Base-by-base conservation (phyloP, 2,888 invertebrate species). In the Subacronicta megacephala region DNA sequence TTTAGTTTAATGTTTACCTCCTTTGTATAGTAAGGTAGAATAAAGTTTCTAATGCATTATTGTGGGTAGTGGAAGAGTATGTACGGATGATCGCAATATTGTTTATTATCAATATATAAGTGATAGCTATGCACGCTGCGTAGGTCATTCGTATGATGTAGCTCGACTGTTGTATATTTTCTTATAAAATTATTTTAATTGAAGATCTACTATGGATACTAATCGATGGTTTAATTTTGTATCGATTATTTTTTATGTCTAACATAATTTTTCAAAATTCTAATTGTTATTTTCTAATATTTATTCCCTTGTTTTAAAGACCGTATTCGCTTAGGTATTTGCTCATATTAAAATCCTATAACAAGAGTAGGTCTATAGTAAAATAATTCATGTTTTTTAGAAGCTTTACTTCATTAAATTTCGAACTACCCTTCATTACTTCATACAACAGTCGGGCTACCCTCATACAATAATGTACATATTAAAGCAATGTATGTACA, bases 1-100 rank as follows among this genome's bases (percentile, higher is more conserved):
- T 82, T 81, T 85, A 85, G 84, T 85, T 85, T 87, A 90, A 89
- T 85, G 85, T 91, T 89, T 91, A 91, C 90, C 90, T 91, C 89
- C 85, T 83, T 71, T 90, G 80, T 81, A 87, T 90, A 89, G 81
- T 85, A 84, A 81, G 80, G 80, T 87, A 86, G 84, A 81, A 84
- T 85, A 76, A 77, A 77, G 78, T 84, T 83, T 82, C 75, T 81
- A 83, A 87, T 82, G 82, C 83, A 86, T 88, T 82, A 81, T 81
- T 80, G 80, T 85, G 80, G 82, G 81, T 81, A 83, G 81, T 82
- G 78, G 77, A 77, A 79, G 78, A 77, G 75, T 73, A 61, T 73
- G 70, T 77, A 66, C 70, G 69, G 33, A 55, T 69, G 78, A 58
- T 72, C 56, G 76, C 70, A 71, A 70, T 69, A 70, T 68, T 76